Conservation (phyloP, 2,113 vertebrate genomes). For the Speoplatyrhinus poulsoni region DNA sequence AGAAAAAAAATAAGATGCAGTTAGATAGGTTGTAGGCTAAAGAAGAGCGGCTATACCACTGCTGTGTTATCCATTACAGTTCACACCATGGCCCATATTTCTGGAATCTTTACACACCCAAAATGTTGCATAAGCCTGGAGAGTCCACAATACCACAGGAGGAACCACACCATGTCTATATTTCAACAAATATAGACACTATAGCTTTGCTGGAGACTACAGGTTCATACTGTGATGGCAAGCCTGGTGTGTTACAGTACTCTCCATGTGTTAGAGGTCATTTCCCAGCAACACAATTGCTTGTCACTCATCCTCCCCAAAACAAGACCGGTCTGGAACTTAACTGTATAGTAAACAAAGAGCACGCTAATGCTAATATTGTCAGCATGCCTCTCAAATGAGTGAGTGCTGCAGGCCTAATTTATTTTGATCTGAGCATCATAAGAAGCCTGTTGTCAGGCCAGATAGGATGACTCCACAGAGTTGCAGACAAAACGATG, state of each 20-base stretch:
- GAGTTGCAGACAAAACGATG: constrained; percentile 47
- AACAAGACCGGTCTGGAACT: constrained; percentile 14
- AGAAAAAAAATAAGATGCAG: too few relatives aligned
- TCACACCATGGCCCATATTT: too few relatives aligned
- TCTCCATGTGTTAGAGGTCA: constrained; percentile 45
- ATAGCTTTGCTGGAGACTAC: not conserved
- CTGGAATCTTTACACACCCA: too few relatives aligned
- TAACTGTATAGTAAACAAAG: not conserved
- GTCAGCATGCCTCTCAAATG: constrained; percentile 56
- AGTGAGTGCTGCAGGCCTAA: constrained; percentile 54
- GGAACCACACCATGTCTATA: not conserved
- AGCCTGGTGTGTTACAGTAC: constrained; percentile 27
- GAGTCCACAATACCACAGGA: not conserved
- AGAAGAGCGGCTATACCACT: too few relatives aligned
- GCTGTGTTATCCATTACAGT: too few relatives aligned
- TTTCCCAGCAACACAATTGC: constrained; percentile 42
- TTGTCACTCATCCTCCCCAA: constrained; percentile 47
- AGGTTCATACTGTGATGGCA: constrained; percentile 30
- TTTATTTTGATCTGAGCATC: constrained; percentile 57
- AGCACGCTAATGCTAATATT: constrained; percentile 23
- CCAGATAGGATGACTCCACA: constrained; percentile 47
- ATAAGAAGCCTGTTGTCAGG: constrained; percentile 53
- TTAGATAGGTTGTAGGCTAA: too few relatives aligned
- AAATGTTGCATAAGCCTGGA: not conserved
- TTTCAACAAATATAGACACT: not conserved